Evolutionary conservation across 2,888 invertebrate genomes (phyloP).

Genomic region (Sphaerophoria taeniata): DNA sequence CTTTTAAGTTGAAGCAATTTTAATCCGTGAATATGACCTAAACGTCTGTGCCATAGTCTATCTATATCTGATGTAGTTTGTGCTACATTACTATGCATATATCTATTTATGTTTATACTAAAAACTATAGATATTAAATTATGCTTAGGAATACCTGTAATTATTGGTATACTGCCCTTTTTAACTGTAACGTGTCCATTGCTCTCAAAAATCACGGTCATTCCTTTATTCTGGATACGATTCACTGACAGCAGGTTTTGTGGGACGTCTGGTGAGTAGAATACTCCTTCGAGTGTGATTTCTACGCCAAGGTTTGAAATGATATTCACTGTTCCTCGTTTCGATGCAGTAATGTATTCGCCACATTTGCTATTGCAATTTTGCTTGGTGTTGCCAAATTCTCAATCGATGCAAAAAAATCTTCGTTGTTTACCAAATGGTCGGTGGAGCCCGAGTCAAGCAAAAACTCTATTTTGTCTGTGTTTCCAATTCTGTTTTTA

Average conservation of each 20-base stretch:
- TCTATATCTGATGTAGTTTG: conserved; percentile 11
- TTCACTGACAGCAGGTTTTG: conserved; percentile 3
- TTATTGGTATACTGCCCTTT: not conserved
- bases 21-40: too few relatives aligned
- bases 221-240: conserved; percentile 5
- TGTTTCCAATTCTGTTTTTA: not conserved
- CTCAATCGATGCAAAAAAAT: too few relatives aligned
- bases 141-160: conserved; percentile 9
- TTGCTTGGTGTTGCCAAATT: too few relatives aligned
- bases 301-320: conserved; percentile 60
- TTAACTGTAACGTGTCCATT: not conserved
- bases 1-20: conserved; percentile 21
- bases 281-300: conserved; percentile 1
- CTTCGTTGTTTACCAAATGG: not conserved
- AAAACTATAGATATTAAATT: conserved; percentile 3
- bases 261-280: conserved; percentile 9
- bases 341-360: not conserved
- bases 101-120: conserved; percentile 6
- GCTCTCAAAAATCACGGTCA: conserved; percentile 1
- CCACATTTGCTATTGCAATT: conserved; percentile 73
- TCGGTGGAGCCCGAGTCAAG: not conserved
- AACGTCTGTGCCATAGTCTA: conserved; percentile 4
- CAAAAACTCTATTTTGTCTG: not conserved
- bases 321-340: conserved; percentile 66
- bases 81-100: conserved; percentile 56